Evolutionary conservation across 2,113 vertebrate genomes (phyloP).

Genomic region (Campylomormyrus numenius): DNA sequence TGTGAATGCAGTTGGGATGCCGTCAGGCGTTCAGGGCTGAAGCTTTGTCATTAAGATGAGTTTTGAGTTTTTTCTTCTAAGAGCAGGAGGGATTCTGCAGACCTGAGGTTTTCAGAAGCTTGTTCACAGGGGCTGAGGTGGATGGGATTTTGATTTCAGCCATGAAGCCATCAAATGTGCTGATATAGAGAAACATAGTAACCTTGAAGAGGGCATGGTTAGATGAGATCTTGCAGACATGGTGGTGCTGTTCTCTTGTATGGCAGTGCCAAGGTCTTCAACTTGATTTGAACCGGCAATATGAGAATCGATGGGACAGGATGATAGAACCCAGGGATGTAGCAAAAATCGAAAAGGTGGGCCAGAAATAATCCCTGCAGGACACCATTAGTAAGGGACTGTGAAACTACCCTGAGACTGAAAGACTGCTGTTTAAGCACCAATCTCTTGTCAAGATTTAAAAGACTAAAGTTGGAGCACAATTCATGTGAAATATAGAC

Average conservation of each 20-base stretch:
- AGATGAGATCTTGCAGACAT: neutral
- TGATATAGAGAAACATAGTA: neutral
- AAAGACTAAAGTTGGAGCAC: neutral
- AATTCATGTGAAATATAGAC: neutral
- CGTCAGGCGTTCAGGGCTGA: neutral
- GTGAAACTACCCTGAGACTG: neutral
- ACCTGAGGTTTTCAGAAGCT: neutral
- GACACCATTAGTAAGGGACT: neutral
- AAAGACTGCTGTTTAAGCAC: neutral
- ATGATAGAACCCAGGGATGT: neutral
- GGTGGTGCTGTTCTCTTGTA: neutral
- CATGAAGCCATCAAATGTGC: neutral
- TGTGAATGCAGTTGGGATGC: neutral
- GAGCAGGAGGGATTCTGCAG: neutral
- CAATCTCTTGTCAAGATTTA: neutral
- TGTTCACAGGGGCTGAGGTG: neutral
- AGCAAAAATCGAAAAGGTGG: neutral
- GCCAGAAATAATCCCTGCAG: neutral
- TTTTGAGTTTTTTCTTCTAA: neutral
- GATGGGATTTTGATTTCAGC: neutral
- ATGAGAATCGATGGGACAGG: neutral
- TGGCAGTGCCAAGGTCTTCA: neutral
- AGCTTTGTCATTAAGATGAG: neutral
- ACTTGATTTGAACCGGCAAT: neutral
- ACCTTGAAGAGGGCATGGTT: neutral